A percentile compares a stretch with the other conserved stretches of the same genome.
Conservation (phyloP, 2,797 vertebrate genomes). For the Pangasius djambal region DNA sequence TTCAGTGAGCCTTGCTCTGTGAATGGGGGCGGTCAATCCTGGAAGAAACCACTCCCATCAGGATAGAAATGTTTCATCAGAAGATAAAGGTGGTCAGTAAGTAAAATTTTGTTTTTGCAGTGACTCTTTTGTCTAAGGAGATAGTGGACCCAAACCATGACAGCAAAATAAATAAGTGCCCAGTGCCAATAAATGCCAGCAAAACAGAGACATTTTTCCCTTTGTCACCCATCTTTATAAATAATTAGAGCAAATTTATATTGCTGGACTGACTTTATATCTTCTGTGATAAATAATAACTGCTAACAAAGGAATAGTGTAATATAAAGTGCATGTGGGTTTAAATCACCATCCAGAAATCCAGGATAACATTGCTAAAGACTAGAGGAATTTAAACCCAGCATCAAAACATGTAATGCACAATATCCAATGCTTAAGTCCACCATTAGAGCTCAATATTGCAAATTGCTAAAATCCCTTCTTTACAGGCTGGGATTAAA, state of each 20-base stretch:
- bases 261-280: not conserved
- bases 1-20: not conserved
- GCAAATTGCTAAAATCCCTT: too few species aligned
- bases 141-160: not conserved
- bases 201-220: not conserved
- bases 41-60: not conserved
- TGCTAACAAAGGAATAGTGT: not conserved
- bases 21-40: not conserved
- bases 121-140: not conserved
- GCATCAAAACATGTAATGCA: not conserved
- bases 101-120: not conserved
- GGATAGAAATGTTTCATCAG: not conserved
- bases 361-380: not conserved
- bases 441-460: not conserved
- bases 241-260: not conserved
- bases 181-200: too few species aligned
- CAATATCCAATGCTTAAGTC: not conserved
- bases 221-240: not conserved
- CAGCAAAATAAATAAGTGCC: not conserved
- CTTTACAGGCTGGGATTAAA: not conserved
- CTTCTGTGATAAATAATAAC: constrained; percentile 1
- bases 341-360: not conserved
- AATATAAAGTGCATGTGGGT: not conserved
- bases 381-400: not conserved
- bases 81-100: not conserved